phyloP scores from a whole-genome alignment of 2,888 invertebrate genomes.

The Gisinianus flammeolus region DNA sequence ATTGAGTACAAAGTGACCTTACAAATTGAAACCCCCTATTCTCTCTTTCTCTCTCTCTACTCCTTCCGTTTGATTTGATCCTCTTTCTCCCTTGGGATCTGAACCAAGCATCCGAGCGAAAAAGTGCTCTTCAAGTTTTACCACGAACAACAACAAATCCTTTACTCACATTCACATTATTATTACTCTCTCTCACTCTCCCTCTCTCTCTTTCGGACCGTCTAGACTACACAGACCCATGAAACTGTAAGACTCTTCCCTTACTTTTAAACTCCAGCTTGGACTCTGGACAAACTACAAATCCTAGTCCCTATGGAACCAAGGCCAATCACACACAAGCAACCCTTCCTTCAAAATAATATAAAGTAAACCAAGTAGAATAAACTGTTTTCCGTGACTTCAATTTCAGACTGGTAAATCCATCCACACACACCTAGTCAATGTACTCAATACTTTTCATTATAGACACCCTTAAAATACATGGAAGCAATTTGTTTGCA shows the following conservation, averaged over 20 bases:
- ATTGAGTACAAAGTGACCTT: background rate
- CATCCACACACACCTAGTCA: background rate
- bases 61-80: slow-evolving; percentile 36
- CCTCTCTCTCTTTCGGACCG: background rate
- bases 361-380: slow-evolving; percentile 40
- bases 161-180: slow-evolving; percentile 35
- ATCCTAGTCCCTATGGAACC: slow-evolving; percentile 20
- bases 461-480: too few relatives aligned
- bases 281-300: slow-evolving; percentile 16
- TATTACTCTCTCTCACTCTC: slow-evolving; percentile 21
- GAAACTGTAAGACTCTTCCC: background rate
- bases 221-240: background rate
- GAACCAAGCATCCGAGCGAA: slow-evolving; percentile 42
- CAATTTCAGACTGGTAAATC: slow-evolving; percentile 2
- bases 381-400: slow-evolving; percentile 40
- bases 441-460: background rate
- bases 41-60: slow-evolving; percentile 21
- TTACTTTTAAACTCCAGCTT: slow-evolving; percentile 6
- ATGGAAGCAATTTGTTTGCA: background rate
- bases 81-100: slow-evolving; percentile 37
- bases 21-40: background rate
- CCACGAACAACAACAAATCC: slow-evolving; percentile 40
- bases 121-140: slow-evolving; percentile 48
- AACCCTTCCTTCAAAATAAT: slow-evolving; percentile 9
- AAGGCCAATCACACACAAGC: slow-evolving; percentile 9